Evolutionary conservation across 2,888 invertebrate genomes (phyloP), one percentile per base, ranked within the genome.

Genomic region (Drosophila neonasuta): DNA sequence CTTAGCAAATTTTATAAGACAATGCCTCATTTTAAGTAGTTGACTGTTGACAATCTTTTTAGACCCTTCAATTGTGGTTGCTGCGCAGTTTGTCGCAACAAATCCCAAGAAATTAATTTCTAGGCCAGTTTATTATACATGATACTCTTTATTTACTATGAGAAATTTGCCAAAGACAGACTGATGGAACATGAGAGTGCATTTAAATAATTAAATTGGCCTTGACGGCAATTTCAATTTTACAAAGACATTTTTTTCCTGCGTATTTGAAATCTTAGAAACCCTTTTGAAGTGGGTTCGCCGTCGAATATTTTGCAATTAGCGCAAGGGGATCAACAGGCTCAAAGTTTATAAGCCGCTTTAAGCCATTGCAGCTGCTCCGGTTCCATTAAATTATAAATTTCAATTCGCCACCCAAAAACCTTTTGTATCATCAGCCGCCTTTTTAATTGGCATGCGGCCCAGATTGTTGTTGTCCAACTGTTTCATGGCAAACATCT

Each of bases 341-440:
- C 65, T 56, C 24, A 64, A 81, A 85, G 68, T 80, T 80, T 65
- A 56, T 69, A 80, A 83, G 67, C 64, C 57, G 34, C 24, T 76
- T 77, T 79, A 85, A 82, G 74, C 80, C 71, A 42, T 42, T 64
- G 80, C 81, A 87, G 87, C 87, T 87, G 87, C 50, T 71, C 3
- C 30, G 54, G 36, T 62, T 56, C 34, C 79, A 64, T 66, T 62
- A 68, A 85, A 65, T 87, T 71, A 72, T 58, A 71, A 71, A 68
- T 72, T 81, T 79, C 51, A 59, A 68, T 72, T 79, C 63, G 30
- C 24, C 46, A 15, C 30, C 46, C 69, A 42, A 61, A 42, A 61
- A 42, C 54, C 66, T 59, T 13, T 67, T 48, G 45, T 71, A 70
- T 77, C 78, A 57, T 74, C 71, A 74, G 42, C 49, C 48, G 63